Evolutionary conservation across 2,113 vertebrate species (phyloP), one percentile per base, ranked within the genome.

Genomic region (Eurypyga helias): DNA sequence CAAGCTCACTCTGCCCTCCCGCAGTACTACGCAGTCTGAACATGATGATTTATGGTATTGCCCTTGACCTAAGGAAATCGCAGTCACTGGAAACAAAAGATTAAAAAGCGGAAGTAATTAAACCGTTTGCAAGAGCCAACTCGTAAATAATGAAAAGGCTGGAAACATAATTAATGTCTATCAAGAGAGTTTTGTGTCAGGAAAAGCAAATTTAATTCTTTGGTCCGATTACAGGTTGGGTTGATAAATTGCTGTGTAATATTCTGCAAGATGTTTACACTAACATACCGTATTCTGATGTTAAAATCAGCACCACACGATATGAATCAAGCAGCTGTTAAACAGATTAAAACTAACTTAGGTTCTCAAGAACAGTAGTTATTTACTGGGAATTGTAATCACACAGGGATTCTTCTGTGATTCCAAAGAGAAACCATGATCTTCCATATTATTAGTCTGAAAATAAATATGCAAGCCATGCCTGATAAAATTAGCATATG

Each of bases 41-140:
- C 43, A 78, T 34, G 13, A 8, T 58, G 58, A 55, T 33, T 87
- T 60, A 62, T 48, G 33, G 46, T 13, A 9, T 7, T 87, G 67
- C 54, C 91, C 93, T 91, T 94, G 93, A 81, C 83, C 94, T 51
- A 14, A 64, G 72, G 72, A 92, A 60, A 54, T 3, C 62, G 65
- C 86, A 94, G 64, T 29, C 87, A 72, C 81, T 87, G 70, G 77
- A 96, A 95, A 78, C 26, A 87, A 89, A 96, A 93, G 91, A 91
- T 87, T 81, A 87, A 69, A 91, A 82, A 61, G 83, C 3, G 0
- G 87, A 96, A 92, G 51, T 89, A 97, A 96, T 79, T 38, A 80
- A 86, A 80, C 3, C 4, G 31, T 78, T 93, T 87, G 77, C 48
- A 67, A 76, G 61, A 96, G 69, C 66, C 89, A 82, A 45, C 43